Conservation (phyloP, 2,888 invertebrate species). For the Amphimallon solstitiale region DNA sequence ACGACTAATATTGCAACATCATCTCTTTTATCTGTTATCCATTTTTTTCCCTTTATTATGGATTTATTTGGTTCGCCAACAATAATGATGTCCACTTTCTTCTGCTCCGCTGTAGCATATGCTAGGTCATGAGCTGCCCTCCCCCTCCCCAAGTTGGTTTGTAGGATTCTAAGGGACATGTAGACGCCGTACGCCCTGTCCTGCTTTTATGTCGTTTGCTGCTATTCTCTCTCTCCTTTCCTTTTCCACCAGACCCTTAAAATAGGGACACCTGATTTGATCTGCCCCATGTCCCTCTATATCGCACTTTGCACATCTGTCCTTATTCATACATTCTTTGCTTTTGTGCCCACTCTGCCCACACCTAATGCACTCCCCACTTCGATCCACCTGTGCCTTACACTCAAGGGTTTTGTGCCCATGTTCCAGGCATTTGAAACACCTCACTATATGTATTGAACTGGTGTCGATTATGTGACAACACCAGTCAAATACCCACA, state of each 20-base stretch:
- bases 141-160: slow-evolving; percentile 24
- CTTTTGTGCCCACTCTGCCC: slow-evolving; percentile 29
- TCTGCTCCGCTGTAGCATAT: background rate
- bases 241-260: slow-evolving; percentile 1
- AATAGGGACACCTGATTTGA: too few species aligned
- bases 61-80: slow-evolving; percentile 26
- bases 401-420: slow-evolving; percentile 28
- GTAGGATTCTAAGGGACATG: slow-evolving; percentile 8
- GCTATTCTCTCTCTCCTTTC: background rate
- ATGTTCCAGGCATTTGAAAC: slow-evolving; percentile 30
- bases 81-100: slow-evolving; percentile 1
- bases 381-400: slow-evolving; percentile 11
- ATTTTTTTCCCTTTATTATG: background rate
- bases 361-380: slow-evolving; percentile 27
- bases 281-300: slow-evolving; percentile 29
- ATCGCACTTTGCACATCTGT: slow-evolving; percentile 23
- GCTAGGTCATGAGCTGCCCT: slow-evolving; percentile 16
- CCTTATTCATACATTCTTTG: slow-evolving; percentile 20
- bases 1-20: background rate
- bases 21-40: slow-evolving; percentile 2
- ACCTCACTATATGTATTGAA: slow-evolving; percentile 18
- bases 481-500: too few species aligned
- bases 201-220: background rate
- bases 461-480: too few species aligned
- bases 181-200: background rate